Evolutionary conservation across 2,113 vertebrate species (phyloP).

Genomic region (Scortum barcoo): DNA sequence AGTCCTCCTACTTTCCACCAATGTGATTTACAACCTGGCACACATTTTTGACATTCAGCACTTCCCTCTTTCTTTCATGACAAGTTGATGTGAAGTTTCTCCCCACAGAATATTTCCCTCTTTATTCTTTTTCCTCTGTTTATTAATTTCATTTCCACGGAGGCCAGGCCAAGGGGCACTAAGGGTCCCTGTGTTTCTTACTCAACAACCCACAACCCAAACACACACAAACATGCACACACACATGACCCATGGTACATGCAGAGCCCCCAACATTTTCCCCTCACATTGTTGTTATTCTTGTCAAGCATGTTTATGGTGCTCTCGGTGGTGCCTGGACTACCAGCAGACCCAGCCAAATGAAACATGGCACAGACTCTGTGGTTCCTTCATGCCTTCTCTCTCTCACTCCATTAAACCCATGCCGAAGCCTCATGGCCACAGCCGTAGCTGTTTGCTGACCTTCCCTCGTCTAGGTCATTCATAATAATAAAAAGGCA

Average conservation of each 20-base stretch:
- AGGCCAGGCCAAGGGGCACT: not conserved
- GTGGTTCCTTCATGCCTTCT: conserved; percentile 28
- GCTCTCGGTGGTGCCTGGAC: conserved; percentile 43
- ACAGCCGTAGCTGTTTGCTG: conserved; percentile 24
- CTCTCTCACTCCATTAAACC: conserved; percentile 23
- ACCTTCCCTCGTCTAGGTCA: conserved; percentile 3
- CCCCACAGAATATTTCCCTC: conserved; percentile 40
- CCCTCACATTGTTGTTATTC: conserved; percentile 55
- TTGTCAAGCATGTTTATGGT: conserved; percentile 61
- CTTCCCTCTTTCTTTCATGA: conserved; percentile 26
- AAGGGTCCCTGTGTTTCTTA: conserved; percentile 19
- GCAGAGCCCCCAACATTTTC: conserved; percentile 41
- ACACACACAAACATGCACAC: conserved; percentile 22
- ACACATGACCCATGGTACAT: conserved; percentile 15
- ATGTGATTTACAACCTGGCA: conserved; percentile 62
- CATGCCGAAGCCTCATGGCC: not conserved
- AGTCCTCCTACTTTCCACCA: conserved; percentile 53
- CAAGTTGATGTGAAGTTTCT: conserved; percentile 28
- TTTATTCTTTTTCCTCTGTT: conserved; percentile 48
- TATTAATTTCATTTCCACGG: conserved; percentile 51
- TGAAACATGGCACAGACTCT: conserved; percentile 55
- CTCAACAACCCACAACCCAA: conserved; percentile 8
- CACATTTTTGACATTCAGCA: conserved; percentile 42
- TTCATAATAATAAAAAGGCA: not conserved
- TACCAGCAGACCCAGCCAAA: conserved; percentile 58